Evolutionary conservation across 1,140 invertebrate genomes (phyloP).

Genomic region (Nephila pilipes): DNA sequence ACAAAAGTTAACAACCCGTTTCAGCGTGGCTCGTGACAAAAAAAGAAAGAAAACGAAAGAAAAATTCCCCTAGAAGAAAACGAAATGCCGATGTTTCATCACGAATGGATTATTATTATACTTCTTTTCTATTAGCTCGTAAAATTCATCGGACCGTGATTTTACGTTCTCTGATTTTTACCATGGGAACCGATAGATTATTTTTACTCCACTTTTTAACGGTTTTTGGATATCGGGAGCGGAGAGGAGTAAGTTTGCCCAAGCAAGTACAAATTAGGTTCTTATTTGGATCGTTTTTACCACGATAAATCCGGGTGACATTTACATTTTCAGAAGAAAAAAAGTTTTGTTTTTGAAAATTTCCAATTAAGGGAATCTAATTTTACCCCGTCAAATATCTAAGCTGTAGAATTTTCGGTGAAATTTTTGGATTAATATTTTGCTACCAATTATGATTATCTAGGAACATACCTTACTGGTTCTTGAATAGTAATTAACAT

Average conservation of each 20-base stretch:
- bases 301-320: neutral
- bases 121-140: conserved; percentile 39
- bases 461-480: too few species aligned
- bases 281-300: neutral
- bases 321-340: neutral
- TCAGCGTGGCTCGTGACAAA: conserved; percentile 15
- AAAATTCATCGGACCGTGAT: conserved; percentile 38
- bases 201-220: conserved; percentile 62
- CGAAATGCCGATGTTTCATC: conserved; percentile 16
- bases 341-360: neutral
- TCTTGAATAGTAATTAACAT: too few species aligned
- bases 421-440: too few species aligned
- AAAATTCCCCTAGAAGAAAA: conserved; percentile 46
- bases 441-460: too few species aligned
- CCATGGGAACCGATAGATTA: conserved; percentile 37
- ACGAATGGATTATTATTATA: conserved; percentile 31
- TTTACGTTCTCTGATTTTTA: conserved; percentile 35
- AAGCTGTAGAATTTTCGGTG: too few species aligned
- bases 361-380: too few species aligned
- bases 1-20: conserved; percentile 41
- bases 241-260: neutral
- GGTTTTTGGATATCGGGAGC: conserved; percentile 52
- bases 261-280: conserved; percentile 12
- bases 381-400: too few species aligned
- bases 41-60: neutral